Base-by-base conservation (phyloP, 1,140 invertebrate genomes). In the Diachasma alloeum region DNA sequence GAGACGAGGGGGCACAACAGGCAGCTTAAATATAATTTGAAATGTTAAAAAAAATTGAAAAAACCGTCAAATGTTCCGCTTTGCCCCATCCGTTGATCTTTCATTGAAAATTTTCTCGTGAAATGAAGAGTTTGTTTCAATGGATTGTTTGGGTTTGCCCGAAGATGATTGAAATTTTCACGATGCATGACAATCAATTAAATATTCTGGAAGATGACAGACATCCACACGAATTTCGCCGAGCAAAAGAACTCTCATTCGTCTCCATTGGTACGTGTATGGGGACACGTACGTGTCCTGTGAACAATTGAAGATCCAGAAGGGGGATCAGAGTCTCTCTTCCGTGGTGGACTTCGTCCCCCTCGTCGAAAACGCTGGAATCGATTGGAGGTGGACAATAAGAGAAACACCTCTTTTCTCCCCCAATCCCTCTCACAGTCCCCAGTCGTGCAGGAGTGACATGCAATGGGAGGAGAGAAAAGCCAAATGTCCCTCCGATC, bases 211-310 rank as follows among this genome's bases (percentile, higher is more conserved):
- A 15, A 53, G 48, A 53, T 53, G 48, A 15, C 48, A 53, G 48
- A 53, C 48, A 17, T n/a, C 48, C n/a, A 53, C 17, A 53, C 17
- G 75, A 69, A 77, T 67, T 48, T 67, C 56, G 17, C 39, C 48
- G 26, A 72, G 72, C 66, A 72, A 67, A 75, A 56, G 44, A 72
- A 68, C 63, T 72, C 42, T 37, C 72, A 53, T 31, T 44, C 66
- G 75, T 67, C 46, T 72, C 68, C 56, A 68, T 15, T 69, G 26
- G 53, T 79, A 82, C 80, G 81, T 82, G 81, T 82, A 81, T 78
- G 80, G 76, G 81, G 81, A 81, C 81, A 82, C 48, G 75, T 81
- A 81, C 80, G 80, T 81, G 78, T 79, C 44, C 36, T 42, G 66
- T 46, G 72, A 75, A 42, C 24, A 75, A 78, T 76, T 75, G 69